These are phyloP conservation scores for Stigmatopora nigra DNA, from an alignment of 2,113 vertebrate species.

Conservation along the genomic window DNA sequence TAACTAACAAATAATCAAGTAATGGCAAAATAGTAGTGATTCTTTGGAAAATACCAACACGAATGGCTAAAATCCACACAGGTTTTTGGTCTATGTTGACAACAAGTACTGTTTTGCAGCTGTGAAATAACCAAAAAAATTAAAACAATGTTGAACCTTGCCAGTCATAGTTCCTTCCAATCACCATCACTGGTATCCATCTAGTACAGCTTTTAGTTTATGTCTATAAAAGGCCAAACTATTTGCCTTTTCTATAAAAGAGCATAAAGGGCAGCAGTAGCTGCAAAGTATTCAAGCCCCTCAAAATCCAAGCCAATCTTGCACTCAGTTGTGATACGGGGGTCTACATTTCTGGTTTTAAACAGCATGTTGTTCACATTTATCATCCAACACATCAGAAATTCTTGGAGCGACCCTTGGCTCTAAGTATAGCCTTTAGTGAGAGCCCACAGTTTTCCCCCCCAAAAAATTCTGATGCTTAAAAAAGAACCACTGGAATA, in stretches of 20 bases:
- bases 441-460: conserved; percentile 12
- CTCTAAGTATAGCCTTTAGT: not conserved
- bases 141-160: not conserved
- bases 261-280: not conserved
- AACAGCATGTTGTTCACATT: conserved; percentile 2
- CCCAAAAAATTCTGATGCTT: conserved; percentile 7
- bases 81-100: not conserved
- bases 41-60: too few species aligned
- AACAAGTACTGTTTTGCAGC: not conserved
- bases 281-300: not conserved
- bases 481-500: conserved; percentile 20
- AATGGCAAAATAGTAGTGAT: not conserved
- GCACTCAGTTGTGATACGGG: conserved; percentile 1
- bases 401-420: not conserved
- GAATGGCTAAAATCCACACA: not conserved
- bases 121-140: not conserved
- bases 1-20: not conserved
- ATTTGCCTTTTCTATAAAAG: not conserved
- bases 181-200: not conserved
- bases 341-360: conserved; percentile 1
- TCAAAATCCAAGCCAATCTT: not conserved
- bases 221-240: not conserved
- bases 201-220: not conserved
- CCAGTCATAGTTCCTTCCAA: not conserved
- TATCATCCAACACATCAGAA: conserved; percentile 2